A percentile compares a stretch with the other conserved stretches of the same genome.
phyloP scores from a whole-genome alignment of 2,888 invertebrate genomes.

The Coelopa pilipes region DNA sequence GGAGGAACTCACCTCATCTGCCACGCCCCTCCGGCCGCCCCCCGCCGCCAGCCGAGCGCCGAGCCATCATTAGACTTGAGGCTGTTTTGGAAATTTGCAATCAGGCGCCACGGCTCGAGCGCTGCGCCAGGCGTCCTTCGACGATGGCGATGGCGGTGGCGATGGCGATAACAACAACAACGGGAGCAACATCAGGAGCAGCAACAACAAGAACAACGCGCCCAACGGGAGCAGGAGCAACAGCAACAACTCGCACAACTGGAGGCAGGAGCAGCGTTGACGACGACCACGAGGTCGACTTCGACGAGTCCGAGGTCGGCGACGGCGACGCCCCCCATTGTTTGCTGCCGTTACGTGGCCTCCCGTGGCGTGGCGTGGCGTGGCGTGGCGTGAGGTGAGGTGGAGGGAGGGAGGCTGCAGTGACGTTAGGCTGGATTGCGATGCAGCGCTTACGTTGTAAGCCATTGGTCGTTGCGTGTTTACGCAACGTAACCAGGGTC shows the following conservation, averaged over 20 bases:
- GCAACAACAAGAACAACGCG: no score
- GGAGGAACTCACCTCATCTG: no score
- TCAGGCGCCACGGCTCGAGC: conserved; percentile 32
- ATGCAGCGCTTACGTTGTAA: conserved; percentile 31
- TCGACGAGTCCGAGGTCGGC: conserved; percentile 34
- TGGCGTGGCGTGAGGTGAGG: not conserved
- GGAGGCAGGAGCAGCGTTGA: conserved; percentile 26
- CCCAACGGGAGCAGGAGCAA: no score
- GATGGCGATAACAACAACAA: conserved; percentile 1
- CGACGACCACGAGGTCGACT: conserved; percentile 40
- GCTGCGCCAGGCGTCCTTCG: conserved; percentile 33
- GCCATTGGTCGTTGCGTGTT: conserved; percentile 59
- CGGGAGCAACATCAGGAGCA: no score
- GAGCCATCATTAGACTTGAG: conserved; percentile 39
- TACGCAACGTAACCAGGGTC: conserved; percentile 65
- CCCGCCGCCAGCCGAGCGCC: not conserved
- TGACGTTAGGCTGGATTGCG: conserved; percentile 50
- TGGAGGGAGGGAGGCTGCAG: no score
- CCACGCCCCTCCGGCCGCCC: conserved; percentile 26
- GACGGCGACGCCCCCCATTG: conserved; percentile 9
- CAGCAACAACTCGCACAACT: no score
- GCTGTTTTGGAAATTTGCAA: conserved; percentile 43
- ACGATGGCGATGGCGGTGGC: conserved; percentile 41
- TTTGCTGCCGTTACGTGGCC: conserved; percentile 14
- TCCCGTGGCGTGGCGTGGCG: conserved; percentile 27